Conservation (phyloP, 2,113 vertebrate genomes). For the Holacanthus passer region DNA sequence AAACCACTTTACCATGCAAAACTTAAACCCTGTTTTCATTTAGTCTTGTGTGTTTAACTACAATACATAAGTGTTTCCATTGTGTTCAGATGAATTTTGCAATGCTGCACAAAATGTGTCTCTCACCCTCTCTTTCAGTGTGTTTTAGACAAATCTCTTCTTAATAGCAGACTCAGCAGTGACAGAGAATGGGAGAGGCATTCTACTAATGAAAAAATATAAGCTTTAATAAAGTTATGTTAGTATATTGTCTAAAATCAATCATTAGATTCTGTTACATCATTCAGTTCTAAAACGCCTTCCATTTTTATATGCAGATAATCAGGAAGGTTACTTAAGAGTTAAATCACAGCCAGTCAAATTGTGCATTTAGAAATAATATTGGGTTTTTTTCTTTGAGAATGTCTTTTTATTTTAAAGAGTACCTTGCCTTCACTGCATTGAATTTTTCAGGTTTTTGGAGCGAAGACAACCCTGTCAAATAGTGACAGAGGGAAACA, state of each 20-base stretch:
- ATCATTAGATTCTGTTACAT: neutral
- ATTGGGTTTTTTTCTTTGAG: neutral
- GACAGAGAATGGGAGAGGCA: conserved; percentile 11
- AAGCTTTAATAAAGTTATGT: conserved; percentile 3
- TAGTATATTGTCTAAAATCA: neutral
- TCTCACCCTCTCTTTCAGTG: conserved; percentile 18
- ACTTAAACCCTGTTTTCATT: neutral
- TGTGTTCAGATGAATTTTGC: too few species aligned
- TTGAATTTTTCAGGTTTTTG: conserved; percentile 37
- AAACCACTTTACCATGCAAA: neutral
- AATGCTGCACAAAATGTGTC: too few species aligned
- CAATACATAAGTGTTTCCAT: neutral
- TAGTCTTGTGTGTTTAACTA: neutral
- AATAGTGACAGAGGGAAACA: conserved; percentile 57
- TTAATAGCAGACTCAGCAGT: conserved; percentile 34
- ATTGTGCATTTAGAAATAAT: neutral
- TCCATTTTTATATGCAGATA: neutral
- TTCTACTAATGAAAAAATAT: conserved; percentile 29
- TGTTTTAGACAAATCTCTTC: conserved; percentile 44
- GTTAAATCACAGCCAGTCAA: conserved; percentile 1
- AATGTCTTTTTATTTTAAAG: neutral
- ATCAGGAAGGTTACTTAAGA: neutral
- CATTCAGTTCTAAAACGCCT: neutral
- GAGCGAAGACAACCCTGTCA: conserved; percentile 46
- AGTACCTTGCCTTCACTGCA: neutral